Evolutionary conservation across 2,888 invertebrate species (phyloP), one percentile per base, ranked within the genome.

Genomic region (Chymomyza amoena): DNA sequence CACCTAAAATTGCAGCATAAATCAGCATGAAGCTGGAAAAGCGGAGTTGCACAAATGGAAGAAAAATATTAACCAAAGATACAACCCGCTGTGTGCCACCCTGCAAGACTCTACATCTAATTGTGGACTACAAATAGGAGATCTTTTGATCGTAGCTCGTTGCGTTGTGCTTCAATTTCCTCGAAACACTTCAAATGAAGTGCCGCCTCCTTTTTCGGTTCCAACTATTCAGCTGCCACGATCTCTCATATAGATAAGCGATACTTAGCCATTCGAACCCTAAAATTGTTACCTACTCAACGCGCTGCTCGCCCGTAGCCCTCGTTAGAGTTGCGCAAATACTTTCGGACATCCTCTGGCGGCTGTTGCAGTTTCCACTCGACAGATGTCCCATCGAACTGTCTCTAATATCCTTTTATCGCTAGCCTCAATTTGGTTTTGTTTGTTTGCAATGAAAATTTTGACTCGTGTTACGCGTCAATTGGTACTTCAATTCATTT

Each of bases 381-480:
- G 57, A 36, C 36, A 70, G 59, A 54, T 66, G 32, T 18, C 54
- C 52, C 59, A 39, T 60, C 62, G 51, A 36, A 68, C 64, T 66
- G 79, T 70, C 67, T 56, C 64, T 65, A 51, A 61, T 54, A 52
- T 65, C 61, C 68, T 60, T 57, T 69, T 61, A 18, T 32, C 18
- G 65, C 32, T 50, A 65, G 68, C 73, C 61, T 54, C 18, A 54
- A 64, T 68, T 76, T 61, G 32, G 56, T 56, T 69, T 70, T 70
- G n/a, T 73, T 68, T 64, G 36, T 64, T 56, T 57, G 39, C 68
- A 63, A 65, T 63, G 61, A 39, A 51, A 64, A 61, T 73, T 77
- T 73, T 80, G 88, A 83, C 89, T 85, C 88, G 88, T 86, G 86
- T 85, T 87, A 76, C 81, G 77, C 87, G 69, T 78, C 82, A 84